Evolutionary conservation across 2,888 invertebrate species (phyloP), one percentile per base, ranked within the genome.

Genomic region (Caenorhabditis zanzibari): DNA sequence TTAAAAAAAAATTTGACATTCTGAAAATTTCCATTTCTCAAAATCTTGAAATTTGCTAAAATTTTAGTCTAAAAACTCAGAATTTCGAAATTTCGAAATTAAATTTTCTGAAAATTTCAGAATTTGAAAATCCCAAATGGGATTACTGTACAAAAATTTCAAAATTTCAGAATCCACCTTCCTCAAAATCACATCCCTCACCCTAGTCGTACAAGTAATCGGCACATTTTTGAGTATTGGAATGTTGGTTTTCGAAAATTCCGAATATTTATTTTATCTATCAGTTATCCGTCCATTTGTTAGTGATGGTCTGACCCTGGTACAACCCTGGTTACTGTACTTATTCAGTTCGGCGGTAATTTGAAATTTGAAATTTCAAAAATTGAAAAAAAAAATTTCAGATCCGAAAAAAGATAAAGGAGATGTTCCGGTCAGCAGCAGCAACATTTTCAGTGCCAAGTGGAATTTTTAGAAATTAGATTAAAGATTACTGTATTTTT

Each of bases 261-360:
- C 54, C 2, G 26, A 54, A 26, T 54, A 14, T 26, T 12, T 26
- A 54, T 3, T 26, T 5, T 26, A 54, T 54, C 26, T 54, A 26
- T 54, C 54, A 24, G 26, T 54, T 10, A 54, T 54, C 14, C 24
- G 54, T 7, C 54, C 54, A 0, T 54, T 54, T 26, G 54, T 54
- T 2, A 54, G 54, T 54, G 54, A 54, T 54, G 24, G 54, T 12
- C 14, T 54, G 14, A 54, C 54, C 24, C 14, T 54, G 24, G 26
- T 54, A 0, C 54, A 54, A 26, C 54, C 54, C 5, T 54, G 54
- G 54, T 54, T 54, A 26, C 26, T 54, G 24, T 54, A 54, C 26
- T 14, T 54, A 7, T 54, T 54, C 26, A 54, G 54, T 14, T 26
- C 24, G 9, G 14, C 54, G 54, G 54, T 54, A 26, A 54, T 22